These are phyloP conservation scores for Carpatolechia fugitivella DNA, from an alignment of 2,888 invertebrate genomes.

Conservation along the genomic window DNA sequence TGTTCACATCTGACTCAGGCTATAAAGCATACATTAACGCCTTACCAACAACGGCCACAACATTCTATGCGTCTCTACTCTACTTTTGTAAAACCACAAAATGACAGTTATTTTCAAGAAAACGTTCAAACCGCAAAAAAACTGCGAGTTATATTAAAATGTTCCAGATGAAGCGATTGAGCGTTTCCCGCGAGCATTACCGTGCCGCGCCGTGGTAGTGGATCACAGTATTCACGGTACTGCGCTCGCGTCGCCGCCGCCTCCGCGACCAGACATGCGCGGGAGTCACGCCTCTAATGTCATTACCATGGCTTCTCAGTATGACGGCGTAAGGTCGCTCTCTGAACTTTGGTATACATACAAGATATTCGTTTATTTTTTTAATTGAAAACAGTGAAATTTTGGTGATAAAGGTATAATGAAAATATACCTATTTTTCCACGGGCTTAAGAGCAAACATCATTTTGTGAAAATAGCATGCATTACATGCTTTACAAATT, in stretches of 20 bases:
- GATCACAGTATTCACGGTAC: no score
- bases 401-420: no score
- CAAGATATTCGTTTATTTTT: no score
- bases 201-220: neutral
- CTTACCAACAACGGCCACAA: no score
- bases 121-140: neutral
- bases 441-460: no score
- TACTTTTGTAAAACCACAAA: neutral
- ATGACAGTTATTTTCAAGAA: neutral
- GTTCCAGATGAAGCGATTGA: constrained; percentile 14
- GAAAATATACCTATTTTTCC: no score
- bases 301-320: constrained; percentile 14
- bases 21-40: no score
- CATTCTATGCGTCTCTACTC: neutral
- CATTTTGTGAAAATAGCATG: no score
- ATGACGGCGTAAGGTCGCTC: constrained; percentile 2
- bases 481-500: no score
- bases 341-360: neutral
- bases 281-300: constrained; percentile 16
- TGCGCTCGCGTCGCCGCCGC: neutral
- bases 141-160: constrained; percentile 3
- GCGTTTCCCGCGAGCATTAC: constrained; percentile 18
- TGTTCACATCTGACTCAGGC: no score
- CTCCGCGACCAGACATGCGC: neutral
- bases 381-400: no score